phyloP scores from a whole-genome alignment of 2,888 invertebrate genomes.

The Agrochola macilenta region DNA sequence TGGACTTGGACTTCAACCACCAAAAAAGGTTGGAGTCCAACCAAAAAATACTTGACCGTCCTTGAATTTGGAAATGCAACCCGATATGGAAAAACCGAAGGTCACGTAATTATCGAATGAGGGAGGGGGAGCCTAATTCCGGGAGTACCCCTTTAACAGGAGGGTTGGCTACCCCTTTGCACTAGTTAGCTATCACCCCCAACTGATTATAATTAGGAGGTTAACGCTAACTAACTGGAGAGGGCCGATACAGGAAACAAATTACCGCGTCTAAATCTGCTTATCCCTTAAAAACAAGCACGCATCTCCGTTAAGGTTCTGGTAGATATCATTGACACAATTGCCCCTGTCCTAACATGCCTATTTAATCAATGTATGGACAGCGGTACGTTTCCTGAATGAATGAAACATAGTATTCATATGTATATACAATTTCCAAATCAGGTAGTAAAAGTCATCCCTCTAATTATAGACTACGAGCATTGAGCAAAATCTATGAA shows the following conservation, averaged over 20 bases:
- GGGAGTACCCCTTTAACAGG: constrained; percentile 26
- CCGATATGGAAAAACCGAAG: constrained; percentile 17
- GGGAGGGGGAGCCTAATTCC: constrained; percentile 35
- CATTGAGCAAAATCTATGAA: too few species aligned
- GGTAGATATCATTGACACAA: too few species aligned
- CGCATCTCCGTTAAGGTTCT: too few species aligned
- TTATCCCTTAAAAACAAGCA: neutral
- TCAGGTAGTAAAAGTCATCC: too few species aligned
- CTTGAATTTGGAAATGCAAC: constrained; percentile 18
- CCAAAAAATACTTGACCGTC: neutral
- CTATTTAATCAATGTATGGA: too few species aligned
- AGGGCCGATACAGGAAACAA: constrained; percentile 18
- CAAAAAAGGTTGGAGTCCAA: too few species aligned
- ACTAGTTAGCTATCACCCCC: constrained; percentile 35
- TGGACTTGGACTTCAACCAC: neutral
- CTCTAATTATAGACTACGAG: too few species aligned
- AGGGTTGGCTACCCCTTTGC: constrained; percentile 40
- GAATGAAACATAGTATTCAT: too few species aligned
- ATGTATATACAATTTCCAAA: too few species aligned
- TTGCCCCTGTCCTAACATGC: too few species aligned
- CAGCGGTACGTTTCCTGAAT: too few species aligned
- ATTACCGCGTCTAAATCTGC: neutral
- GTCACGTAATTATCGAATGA: constrained; percentile 27
- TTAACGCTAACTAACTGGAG: constrained; percentile 27
- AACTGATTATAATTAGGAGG: constrained; percentile 51